A percentile compares a stretch with the other conserved stretches of the same genome.
Conservation (phyloP, 2,113 vertebrate species). For the Gavialis gangeticus region DNA sequence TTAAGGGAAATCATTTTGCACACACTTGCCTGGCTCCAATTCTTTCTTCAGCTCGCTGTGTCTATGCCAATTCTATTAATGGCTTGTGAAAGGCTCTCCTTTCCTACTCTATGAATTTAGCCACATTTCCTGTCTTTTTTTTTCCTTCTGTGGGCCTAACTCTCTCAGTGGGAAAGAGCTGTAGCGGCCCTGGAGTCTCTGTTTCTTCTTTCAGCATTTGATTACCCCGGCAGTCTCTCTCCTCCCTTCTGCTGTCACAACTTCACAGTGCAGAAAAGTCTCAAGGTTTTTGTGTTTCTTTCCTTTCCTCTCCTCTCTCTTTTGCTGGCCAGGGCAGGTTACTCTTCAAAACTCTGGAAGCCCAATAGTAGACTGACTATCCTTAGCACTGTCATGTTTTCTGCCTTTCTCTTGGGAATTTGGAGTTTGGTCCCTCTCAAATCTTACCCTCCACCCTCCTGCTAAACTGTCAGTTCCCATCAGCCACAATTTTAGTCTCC, state of each 20-base stretch:
- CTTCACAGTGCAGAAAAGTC: neutral
- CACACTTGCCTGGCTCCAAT: neutral
- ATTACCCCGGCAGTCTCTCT: neutral
- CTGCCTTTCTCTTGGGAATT: neutral
- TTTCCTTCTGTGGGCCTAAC: neutral
- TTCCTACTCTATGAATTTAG: constrained; percentile 27
- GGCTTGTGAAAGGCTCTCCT: constrained; percentile 12
- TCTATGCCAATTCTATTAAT: neutral
- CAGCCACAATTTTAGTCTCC: neutral
- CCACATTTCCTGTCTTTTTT: neutral
- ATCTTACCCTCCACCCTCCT: neutral
- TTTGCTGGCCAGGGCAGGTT: neutral
- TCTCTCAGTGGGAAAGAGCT: constrained; percentile 3
- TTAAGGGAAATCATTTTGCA: neutral
- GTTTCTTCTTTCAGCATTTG: neutral
- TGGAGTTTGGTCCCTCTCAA: neutral
- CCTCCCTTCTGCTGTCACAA: neutral
- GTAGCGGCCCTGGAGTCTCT: neutral
- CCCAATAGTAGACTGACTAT: neutral
- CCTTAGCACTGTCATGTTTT: neutral
- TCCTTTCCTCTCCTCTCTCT: neutral
- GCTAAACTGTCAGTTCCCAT: neutral
- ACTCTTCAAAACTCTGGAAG: neutral
- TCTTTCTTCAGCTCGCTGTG: neutral
- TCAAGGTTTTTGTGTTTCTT: neutral